Evolutionary conservation across 1,140 invertebrate genomes (phyloP), one percentile per base, ranked within the genome.

Genomic region (Danaus plexippus): DNA sequence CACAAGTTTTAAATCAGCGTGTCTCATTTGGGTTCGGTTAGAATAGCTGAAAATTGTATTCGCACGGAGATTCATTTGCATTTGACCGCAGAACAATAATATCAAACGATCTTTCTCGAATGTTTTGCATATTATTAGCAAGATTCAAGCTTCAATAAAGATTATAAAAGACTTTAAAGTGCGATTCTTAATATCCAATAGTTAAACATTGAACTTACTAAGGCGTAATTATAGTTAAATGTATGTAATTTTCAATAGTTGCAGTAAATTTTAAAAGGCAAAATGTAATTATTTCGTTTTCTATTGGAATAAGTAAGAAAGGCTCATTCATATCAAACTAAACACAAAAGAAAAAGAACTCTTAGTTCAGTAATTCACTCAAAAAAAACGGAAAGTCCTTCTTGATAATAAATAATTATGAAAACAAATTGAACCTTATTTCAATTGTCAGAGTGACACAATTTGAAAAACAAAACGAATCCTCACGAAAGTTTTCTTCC

Each of bases 81-180:
- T 76, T 66, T 63, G 61, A 64, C 64, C 63, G 58, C 52, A 51
- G 65, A 73, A 78, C 75, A 78, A 78, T 77, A 75, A 77, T 75
- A 77, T 77, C 75, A 67, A 59, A 54, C 52, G 65, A 77, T 77
- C 75, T 67, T 43, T 22, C 52, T 61, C 45, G 11, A 51, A 59
- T 54, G 55, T 41, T 59, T 52, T 54, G 63, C 43, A 41, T 59
- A 50, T 40, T 49, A 32, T 32, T 32, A 32, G 52, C 45, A 13
- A 48, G 58, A 9, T 43, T 40, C 11, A 46, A 15, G 42, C 47
- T 60, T 54, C 47, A 46, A n/a, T 57, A 52, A 57, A 48, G 50
- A 43, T 52, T 47, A 42, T 46, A 57, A 46, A 32, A 32, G 22
- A 32, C 22, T 32, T 32, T 32, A 32, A 32, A 32, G 7, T 32